Conservation (phyloP, 2,113 vertebrate species). For the Coregonus clupeaformis region DNA sequence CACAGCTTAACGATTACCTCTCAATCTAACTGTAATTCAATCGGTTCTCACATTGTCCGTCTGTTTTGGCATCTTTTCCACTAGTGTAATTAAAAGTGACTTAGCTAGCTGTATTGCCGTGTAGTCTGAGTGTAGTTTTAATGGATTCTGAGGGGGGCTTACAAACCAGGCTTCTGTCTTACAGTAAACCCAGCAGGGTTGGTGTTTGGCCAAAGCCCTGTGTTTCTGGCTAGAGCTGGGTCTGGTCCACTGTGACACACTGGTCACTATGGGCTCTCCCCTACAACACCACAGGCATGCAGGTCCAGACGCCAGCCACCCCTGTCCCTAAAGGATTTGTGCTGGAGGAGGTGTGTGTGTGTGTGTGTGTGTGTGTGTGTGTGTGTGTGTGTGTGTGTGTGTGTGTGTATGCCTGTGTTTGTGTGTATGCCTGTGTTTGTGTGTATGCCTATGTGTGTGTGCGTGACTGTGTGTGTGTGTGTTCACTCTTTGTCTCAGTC, state of each 20-base stretch:
- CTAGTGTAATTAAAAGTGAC: conserved; percentile 57
- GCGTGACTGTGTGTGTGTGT: conserved; percentile 7
- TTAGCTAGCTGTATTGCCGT: conserved; percentile 33
- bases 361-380: too few relatives aligned
- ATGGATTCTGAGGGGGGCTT: conserved; percentile 7
- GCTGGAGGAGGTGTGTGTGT: background rate
- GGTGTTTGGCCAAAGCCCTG: conserved; percentile 52
- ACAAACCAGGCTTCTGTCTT: conserved; percentile 24
- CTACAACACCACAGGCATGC: conserved; percentile 59
- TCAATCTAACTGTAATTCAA: conserved; percentile 45
- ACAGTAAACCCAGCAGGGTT: conserved; percentile 50
- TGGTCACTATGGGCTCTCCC: conserved; percentile 57
- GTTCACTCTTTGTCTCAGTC: conserved; percentile 50
- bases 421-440: too few relatives aligned
- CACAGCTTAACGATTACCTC: conserved; percentile 39
- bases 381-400: conserved; percentile 11
- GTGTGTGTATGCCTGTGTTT: conserved; percentile 17
- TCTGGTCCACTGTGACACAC: conserved; percentile 59
- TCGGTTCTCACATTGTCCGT: conserved; percentile 48
- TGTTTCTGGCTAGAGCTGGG: conserved; percentile 58
- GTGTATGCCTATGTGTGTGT: conserved; percentile 20
- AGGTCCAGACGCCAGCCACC: conserved; percentile 14
- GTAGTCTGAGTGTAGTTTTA: background rate
- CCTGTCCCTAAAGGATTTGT: too few relatives aligned
- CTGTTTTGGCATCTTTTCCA: conserved; percentile 48